Evolutionary conservation across 2,113 vertebrate genomes (phyloP), one percentile per base, ranked within the genome.

Genomic region (Oenanthe oenanthe): DNA sequence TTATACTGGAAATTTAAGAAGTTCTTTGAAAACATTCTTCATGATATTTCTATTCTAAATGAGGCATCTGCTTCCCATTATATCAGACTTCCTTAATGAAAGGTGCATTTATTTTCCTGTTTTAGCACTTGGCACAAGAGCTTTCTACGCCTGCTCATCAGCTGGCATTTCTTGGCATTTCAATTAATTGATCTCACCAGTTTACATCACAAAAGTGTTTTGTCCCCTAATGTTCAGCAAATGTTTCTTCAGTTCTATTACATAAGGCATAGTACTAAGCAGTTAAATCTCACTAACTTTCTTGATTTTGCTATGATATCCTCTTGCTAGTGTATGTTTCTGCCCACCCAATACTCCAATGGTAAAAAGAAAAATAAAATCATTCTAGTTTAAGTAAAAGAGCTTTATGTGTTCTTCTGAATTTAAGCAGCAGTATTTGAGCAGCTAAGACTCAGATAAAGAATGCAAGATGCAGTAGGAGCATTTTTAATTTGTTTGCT

Each of bases 81-180:
- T 42, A 24, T 83, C 13, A 50, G 2, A 6, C 9, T 56, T 91
- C 18, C 20, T 74, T 70, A 70, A 71, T 40, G 22, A 77, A 75
- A 87, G 29, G 31, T 58, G 9, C 6, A 51, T 66, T 65, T 66
- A 45, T 76, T 80, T 89, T 73, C 58, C 9, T 38, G 43, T 93
- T 78, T 43, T 60, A 81, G 24, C 36, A 40, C 16, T 70, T 60
- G 20, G 51, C 87, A 48, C 40, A 43, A 84, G 76, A 75, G 9
- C 6, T 89, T 81, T 73, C 60, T 87, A 13, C 0, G 7, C 31
- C 31, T 9, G 12, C 42, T 92, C 60, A 84, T 95, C 88, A 90
- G 36, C 51, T 85, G 57, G 26, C 11, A 56, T 74, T 88, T 92
- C 78, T 82, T 93, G 91, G 60, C 73, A 63, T 92, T 85, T 89